Conservation (phyloP, 2,113 vertebrate species). For the Balaeniceps rex region DNA sequence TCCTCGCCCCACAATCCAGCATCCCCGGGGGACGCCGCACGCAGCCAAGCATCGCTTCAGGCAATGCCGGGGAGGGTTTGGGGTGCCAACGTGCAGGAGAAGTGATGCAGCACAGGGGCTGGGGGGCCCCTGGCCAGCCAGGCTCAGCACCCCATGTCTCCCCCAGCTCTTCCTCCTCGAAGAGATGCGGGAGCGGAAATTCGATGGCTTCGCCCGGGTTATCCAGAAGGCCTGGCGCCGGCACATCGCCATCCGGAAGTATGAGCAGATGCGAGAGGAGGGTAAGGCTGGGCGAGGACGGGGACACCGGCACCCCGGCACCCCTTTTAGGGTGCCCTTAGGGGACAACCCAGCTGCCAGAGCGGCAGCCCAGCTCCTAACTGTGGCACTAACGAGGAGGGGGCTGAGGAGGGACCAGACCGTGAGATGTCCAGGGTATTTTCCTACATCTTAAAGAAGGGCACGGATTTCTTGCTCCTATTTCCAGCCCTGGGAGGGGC, state of each 20-base stretch:
- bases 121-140: rapidly evolving
- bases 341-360: not conserved
- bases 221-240: conserved; percentile 96
- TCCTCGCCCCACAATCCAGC: not conserved
- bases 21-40: rapidly evolving
- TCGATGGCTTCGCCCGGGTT: conserved; percentile 88
- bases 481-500: not conserved
- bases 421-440: rapidly evolving
- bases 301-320: not conserved
- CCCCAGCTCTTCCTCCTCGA: conserved; percentile 93
- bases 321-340: not conserved
- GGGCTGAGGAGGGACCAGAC: rapidly evolving
- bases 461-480: not conserved
- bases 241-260: conserved; percentile 86
- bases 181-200: conserved; percentile 95
- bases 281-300: conserved; percentile 61
- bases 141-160: not conserved
- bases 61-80: not conserved
- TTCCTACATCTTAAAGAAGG: not conserved
- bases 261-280: conserved; percentile 95
- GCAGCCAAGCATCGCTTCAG: not conserved
- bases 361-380: not conserved
- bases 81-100: rapidly evolving
- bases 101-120: not conserved
- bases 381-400: rapidly evolving